Conservation (phyloP, 2,113 vertebrate species). For the Cottus gobio region DNA sequence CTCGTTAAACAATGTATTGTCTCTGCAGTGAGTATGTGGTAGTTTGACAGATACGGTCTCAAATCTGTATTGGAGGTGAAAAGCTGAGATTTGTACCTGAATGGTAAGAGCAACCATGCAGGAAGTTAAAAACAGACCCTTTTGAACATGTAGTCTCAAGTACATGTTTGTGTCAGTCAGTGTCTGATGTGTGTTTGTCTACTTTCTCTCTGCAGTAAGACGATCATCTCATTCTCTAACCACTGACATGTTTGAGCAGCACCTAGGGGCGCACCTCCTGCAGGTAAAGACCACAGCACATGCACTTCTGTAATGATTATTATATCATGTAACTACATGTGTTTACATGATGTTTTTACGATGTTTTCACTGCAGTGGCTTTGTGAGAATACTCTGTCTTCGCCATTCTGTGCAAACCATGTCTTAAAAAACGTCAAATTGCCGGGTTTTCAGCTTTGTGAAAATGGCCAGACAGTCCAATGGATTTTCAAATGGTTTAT, state of each 20-base stretch:
- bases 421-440: background rate
- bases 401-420: background rate
- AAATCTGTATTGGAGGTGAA: background rate
- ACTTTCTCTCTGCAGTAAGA: conserved; percentile 73
- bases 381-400: background rate
- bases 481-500: background rate
- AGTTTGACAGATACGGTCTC: background rate
- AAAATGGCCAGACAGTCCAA: background rate
- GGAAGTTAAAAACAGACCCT: background rate
- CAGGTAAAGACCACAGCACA: conserved; percentile 82
- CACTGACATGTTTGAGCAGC: conserved; percentile 90
- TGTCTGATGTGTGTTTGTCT: conserved; percentile 40
- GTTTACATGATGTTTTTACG: background rate
- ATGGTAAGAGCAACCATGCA: background rate
- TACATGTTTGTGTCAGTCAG: background rate
- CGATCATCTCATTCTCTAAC: conserved; percentile 79
- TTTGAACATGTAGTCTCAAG: background rate
- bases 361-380: background rate
- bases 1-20: background rate
- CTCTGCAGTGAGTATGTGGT: background rate
- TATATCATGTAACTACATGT: background rate
- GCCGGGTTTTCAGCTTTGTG: background rate
- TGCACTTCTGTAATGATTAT: background rate
- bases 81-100: background rate
- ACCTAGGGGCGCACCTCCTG: conserved; percentile 90